These are phyloP conservation scores for Telenomus remus DNA, from an alignment of 1,140 invertebrate genomes.

Conservation along the genomic window DNA sequence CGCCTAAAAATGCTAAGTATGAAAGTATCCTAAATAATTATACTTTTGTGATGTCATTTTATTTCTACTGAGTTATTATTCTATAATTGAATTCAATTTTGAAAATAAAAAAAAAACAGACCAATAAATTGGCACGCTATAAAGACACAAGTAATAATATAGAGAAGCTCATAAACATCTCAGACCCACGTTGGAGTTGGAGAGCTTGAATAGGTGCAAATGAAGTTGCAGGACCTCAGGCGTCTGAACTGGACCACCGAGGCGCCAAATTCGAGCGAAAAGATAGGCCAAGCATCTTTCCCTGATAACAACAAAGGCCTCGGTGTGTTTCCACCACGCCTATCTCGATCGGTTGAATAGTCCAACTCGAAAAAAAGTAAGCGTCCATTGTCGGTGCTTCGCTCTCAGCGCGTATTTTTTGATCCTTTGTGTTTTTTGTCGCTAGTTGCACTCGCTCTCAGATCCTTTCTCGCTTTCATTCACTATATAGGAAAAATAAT, in stretches of 20 bases:
- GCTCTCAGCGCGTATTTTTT: slow-evolving; percentile 4
- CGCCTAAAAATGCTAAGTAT: no score
- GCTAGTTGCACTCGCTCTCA: slow-evolving; percentile 22
- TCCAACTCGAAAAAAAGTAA: slow-evolving; percentile 18
- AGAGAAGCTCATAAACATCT: slow-evolving; percentile 71
- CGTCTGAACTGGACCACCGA: slow-evolving; percentile 60
- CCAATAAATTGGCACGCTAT: background rate
- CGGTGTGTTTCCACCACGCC: slow-evolving; percentile 39
- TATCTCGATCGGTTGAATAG: slow-evolving; percentile 21
- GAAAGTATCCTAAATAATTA: no score
- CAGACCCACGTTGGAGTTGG: slow-evolving; percentile 38
- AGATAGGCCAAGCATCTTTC: slow-evolving; percentile 20
- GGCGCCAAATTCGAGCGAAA: slow-evolving; percentile 17
- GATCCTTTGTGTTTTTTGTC: slow-evolving; percentile 30
- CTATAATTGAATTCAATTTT: background rate
- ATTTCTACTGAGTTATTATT: background rate
- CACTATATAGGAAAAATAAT: slow-evolving; percentile 22
- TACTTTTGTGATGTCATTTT: no score
- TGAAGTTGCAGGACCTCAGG: slow-evolving; percentile 66
- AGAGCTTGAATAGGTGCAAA: slow-evolving; percentile 72
- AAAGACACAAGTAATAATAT: background rate
- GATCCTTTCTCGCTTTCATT: slow-evolving; percentile 11
- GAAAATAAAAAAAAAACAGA: background rate
- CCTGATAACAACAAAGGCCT: slow-evolving; percentile 42
- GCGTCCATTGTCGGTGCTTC: slow-evolving; percentile 17